These are phyloP conservation scores for Threskiornis aethiopicus DNA, from an alignment of 2,797 vertebrate genomes.

Conservation along the genomic window DNA sequence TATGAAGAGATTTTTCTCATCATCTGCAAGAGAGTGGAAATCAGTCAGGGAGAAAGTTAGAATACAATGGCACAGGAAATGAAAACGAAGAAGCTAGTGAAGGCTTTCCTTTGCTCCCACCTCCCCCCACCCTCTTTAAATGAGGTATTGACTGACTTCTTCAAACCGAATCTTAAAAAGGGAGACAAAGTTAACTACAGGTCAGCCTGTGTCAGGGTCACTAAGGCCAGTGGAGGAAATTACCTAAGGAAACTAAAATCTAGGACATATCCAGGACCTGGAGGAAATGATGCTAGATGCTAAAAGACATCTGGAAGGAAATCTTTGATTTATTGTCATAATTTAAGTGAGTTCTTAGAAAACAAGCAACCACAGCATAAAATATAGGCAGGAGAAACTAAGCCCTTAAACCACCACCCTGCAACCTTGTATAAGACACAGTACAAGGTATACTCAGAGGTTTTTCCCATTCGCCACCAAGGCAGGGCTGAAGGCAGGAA, in stretches of 20 bases:
- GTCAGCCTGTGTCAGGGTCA: conserved; percentile 36
- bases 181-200: conserved; percentile 36
- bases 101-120: background rate
- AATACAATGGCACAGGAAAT: conserved; percentile 39
- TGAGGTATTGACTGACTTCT: conserved; percentile 48
- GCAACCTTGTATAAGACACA: background rate
- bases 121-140: conserved; percentile 2
- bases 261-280: conserved; percentile 40
- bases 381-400: background rate
- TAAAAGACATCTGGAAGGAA: conserved; percentile 68
- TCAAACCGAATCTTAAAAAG: conserved; percentile 33
- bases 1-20: background rate
- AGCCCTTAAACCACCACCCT: background rate
- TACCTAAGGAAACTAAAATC: conserved; percentile 71
- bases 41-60: conserved; percentile 20
- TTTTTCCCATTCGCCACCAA: background rate
- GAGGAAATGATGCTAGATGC: conserved; percentile 62
- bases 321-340: conserved; percentile 48
- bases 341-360: conserved; percentile 51
- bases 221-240: conserved; percentile 62
- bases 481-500: background rate
- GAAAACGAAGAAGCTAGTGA: conserved; percentile 25
- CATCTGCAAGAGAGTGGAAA: background rate
- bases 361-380: conserved; percentile 9
- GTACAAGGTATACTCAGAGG: background rate